These are phyloP conservation scores for Noctua fimbriata DNA, from an alignment of 2,888 invertebrate species.

Conservation along the genomic window DNA sequence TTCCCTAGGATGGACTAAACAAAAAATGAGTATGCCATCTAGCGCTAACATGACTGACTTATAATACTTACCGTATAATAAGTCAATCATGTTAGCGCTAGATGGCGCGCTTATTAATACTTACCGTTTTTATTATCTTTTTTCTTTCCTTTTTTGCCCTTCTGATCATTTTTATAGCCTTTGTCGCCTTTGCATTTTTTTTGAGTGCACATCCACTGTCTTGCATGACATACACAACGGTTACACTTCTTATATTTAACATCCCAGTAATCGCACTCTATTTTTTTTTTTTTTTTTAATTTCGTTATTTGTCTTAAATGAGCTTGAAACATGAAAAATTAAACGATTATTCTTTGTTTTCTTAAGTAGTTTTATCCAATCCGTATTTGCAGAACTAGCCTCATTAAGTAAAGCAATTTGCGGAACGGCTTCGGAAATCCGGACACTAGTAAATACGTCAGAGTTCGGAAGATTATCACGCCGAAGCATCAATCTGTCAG, in stretches of 20 bases:
- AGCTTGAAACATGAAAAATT: constrained; percentile 6
- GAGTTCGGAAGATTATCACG: neutral
- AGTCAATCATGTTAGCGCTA: too few relatives aligned
- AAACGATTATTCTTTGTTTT: neutral
- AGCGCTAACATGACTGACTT: neutral
- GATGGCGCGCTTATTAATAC: neutral
- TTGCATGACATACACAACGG: neutral
- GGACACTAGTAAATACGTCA: neutral
- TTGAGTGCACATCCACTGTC: constrained; percentile 10
- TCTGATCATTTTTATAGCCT: fast-evolving
- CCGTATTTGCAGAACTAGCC: neutral
- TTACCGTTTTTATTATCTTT: neutral
- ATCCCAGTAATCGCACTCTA: neutral
- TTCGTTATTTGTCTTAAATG: neutral
- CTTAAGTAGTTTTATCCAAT: neutral
- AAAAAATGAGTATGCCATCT: neutral
- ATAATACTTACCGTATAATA: neutral
- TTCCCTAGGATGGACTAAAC: too few relatives aligned
- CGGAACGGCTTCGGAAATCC: neutral
- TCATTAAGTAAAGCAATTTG: neutral
- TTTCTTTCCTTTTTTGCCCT: fast-evolving
- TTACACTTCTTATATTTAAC: constrained; percentile 19
- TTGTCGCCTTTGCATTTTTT: neutral
- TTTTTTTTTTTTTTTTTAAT: neutral
- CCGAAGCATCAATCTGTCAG: too few relatives aligned